Conservation (phyloP, 2,113 vertebrate genomes). For the Corydoras maculifer region DNA sequence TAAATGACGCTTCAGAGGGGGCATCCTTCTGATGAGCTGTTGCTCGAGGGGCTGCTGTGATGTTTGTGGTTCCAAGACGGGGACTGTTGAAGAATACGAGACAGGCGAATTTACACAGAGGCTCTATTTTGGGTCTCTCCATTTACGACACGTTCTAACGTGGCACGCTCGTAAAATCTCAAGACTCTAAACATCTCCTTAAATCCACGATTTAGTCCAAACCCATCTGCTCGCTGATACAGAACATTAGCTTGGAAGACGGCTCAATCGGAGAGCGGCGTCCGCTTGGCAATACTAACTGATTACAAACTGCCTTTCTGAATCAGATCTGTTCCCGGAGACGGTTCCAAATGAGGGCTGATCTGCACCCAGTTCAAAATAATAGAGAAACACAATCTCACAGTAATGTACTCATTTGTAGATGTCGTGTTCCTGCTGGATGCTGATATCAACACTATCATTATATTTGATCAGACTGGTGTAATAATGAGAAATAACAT, state of each 20-base stretch:
- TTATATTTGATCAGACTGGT: too few relatives aligned
- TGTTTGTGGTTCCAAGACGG: conserved; percentile 6
- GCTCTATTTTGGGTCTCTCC: neutral
- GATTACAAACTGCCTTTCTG: conserved; percentile 2
- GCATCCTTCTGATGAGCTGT: conserved; percentile 20
- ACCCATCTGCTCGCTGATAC: neutral
- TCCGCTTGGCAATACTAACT: conserved; percentile 5
- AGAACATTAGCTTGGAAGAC: neutral
- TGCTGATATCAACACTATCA: too few relatives aligned
- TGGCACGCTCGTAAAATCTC: neutral
- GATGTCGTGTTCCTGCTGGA: too few relatives aligned
- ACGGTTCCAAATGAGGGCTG: neutral
- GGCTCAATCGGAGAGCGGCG: conserved; percentile 4
- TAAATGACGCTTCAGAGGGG: conserved; percentile 3
- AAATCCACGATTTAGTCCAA: conserved; percentile 9
- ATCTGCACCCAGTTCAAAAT: neutral
- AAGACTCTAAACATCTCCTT: neutral
- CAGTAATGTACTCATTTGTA: too few relatives aligned
- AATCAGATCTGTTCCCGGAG: neutral
- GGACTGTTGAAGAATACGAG: conserved; percentile 1
- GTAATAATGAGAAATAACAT: too few relatives aligned
- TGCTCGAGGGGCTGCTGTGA: conserved; percentile 10
- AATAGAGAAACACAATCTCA: neutral
- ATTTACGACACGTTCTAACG: neutral
- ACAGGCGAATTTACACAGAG: conserved; percentile 8